Percentiles rank a stretch among this genome's conserved stretches.
phyloP scores from a whole-genome alignment of 2,797 vertebrate genomes.

The Alcedo quadribrachys region DNA sequence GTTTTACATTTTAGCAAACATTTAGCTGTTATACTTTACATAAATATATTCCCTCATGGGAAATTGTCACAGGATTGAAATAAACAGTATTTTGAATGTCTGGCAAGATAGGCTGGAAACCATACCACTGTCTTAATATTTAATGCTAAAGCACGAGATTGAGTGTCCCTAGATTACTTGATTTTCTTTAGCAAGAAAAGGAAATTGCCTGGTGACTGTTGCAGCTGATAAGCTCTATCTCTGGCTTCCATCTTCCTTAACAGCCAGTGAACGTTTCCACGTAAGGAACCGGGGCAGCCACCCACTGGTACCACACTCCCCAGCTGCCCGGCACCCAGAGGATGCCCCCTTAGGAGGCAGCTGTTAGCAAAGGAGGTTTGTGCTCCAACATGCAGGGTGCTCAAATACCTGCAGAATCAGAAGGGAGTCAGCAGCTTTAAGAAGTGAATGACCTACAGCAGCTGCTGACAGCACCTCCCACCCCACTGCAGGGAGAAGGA shows the following conservation, averaged over 20 bases:
- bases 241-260: not conserved
- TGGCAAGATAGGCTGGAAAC: not conserved
- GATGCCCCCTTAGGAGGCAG: not conserved
- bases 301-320: not conserved
- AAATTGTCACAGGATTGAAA: conserved; percentile 2
- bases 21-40: not conserved
- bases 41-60: not conserved
- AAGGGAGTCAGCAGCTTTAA: not conserved
- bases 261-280: not conserved
- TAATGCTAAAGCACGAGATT: not conserved
- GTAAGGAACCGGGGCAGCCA: not conserved
- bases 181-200: not conserved
- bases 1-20: not conserved
- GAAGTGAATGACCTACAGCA: not conserved
- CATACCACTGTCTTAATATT: not conserved
- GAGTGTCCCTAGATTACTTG: not conserved
- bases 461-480: not conserved
- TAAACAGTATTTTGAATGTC: not conserved
- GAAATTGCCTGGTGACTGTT: not conserved
- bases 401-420: not conserved
- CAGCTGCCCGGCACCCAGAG: not conserved
- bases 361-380: not conserved
- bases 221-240: not conserved
- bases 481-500: not conserved
- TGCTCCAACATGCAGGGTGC: not conserved